Conservation (phyloP, 2,888 invertebrate species). For the Ashinkailepas kermadecensis region DNA sequence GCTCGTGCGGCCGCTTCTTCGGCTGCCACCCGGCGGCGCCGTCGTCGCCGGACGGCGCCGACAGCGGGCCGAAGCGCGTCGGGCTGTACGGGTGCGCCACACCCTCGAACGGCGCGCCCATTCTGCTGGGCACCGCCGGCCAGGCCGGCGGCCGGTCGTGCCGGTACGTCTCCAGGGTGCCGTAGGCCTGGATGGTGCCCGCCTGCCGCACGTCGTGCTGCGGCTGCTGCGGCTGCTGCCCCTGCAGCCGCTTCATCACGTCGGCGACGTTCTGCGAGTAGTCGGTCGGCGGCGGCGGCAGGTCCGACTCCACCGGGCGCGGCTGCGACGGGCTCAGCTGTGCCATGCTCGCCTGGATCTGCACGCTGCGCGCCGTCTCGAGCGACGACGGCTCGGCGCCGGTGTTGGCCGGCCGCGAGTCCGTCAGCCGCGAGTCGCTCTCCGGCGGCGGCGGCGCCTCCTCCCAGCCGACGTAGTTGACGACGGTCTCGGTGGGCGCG, state of each 20-base stretch:
- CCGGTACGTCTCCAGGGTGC: not conserved
- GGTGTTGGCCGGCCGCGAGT: not conserved
- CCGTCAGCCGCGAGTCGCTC: not conserved
- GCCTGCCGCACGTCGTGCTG: not conserved
- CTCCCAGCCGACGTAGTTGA: constrained; percentile 20
- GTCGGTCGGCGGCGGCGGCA: not conserved
- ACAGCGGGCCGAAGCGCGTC: not conserved
- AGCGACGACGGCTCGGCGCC: not conserved
- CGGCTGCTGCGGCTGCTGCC: not conserved
- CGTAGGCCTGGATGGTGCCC: not conserved
- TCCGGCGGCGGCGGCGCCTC: not conserved
- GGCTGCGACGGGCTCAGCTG: not conserved
- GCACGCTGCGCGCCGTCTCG: not conserved
- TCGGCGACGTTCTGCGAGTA: constrained; percentile 10
- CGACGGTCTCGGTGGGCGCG: not conserved
- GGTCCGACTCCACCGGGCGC: not conserved
- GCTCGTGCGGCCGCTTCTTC: not conserved
- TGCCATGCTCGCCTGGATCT: not conserved
- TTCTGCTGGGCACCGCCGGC: not conserved
- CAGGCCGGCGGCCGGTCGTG: not conserved
- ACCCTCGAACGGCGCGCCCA: not conserved
- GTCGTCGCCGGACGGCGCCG: too few species aligned
- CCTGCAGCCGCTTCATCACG: not conserved
- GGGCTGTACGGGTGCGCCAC: not conserved
- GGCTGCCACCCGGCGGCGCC: not conserved